Conservation (phyloP, 1,140 invertebrate genomes). For the Papilio dardanus region DNA sequence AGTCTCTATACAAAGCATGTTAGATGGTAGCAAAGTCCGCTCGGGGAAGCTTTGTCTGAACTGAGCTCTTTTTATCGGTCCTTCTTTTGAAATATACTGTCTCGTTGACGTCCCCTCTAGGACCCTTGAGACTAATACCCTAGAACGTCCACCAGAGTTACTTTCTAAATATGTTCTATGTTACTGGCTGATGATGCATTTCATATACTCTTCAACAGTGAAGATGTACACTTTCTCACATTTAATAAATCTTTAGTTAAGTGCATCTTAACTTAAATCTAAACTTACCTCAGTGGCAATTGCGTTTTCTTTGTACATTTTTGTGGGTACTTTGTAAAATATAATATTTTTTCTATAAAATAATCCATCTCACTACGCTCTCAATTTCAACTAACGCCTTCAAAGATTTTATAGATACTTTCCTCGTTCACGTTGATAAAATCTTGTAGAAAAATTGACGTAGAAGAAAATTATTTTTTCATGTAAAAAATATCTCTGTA, state of each 20-base stretch:
- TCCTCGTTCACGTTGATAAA: constrained; percentile 5
- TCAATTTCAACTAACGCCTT: background rate
- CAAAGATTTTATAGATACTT: constrained; percentile 9
- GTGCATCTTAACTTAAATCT: background rate
- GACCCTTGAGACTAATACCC: background rate
- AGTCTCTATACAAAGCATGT: background rate
- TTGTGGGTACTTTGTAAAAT: background rate
- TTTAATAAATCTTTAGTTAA: background rate
- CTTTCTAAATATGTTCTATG: background rate
- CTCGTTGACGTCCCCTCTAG: background rate
- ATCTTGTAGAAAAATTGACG: background rate
- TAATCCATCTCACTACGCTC: background rate
- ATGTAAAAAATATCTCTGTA: background rate
- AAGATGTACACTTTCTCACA: background rate
- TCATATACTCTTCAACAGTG: too few species aligned
- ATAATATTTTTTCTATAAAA: background rate
- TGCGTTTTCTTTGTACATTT: background rate
- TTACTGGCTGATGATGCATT: too few species aligned
- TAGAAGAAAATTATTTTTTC: background rate
- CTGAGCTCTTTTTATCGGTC: background rate
- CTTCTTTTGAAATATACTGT: background rate
- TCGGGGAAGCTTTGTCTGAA: background rate
- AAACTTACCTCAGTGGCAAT: background rate
- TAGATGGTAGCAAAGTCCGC: background rate
- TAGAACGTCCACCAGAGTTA: background rate